Evolutionary conservation across 2,113 vertebrate genomes (phyloP).

Genomic region (Oryzias javanicus): DNA sequence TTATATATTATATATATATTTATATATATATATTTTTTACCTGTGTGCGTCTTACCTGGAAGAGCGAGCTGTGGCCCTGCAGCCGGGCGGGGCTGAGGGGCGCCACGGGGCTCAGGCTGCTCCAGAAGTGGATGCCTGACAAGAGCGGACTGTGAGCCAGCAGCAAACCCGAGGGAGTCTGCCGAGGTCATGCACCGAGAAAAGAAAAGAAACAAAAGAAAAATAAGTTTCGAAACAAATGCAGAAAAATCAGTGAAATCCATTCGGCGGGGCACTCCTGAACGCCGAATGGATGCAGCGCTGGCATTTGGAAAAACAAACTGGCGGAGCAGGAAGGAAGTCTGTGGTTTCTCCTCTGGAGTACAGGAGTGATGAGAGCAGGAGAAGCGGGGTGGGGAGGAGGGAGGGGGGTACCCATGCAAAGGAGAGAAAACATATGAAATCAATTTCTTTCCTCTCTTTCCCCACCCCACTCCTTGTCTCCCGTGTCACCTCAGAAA

Average conservation of each 20-base stretch:
- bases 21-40: too few relatives aligned
- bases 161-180: slow-evolving; percentile 91
- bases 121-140: slow-evolving; percentile 96
- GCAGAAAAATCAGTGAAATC: slow-evolving; percentile 6
- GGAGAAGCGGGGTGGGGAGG: slow-evolving; percentile 21
- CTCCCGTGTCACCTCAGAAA: slow-evolving; percentile 74
- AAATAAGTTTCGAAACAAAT: slow-evolving; percentile 11
- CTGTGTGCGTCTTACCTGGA: slow-evolving; percentile 82
- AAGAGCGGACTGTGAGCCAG: slow-evolving; percentile 91
- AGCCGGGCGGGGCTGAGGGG: slow-evolving; percentile 93
- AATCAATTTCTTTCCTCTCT: slow-evolving; percentile 70
- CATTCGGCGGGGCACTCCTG: slow-evolving; percentile 33
- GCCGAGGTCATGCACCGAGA: slow-evolving; percentile 42
- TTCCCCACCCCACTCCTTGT: slow-evolving; percentile 28
- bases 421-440: slow-evolving; percentile 72
- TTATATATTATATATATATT: too few relatives aligned
- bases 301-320: slow-evolving; percentile 71
- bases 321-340: slow-evolving; percentile 70
- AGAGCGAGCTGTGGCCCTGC: slow-evolving; percentile 90
- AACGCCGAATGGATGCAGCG: slow-evolving; percentile 50
- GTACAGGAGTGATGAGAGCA: slow-evolving; percentile 53
- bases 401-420: slow-evolving; percentile 23
- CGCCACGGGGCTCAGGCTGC: slow-evolving; percentile 91
- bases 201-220: slow-evolving; percentile 4
- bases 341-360: slow-evolving; percentile 67